A percentile compares a stretch with the other conserved stretches of the same genome.
phyloP scores from a whole-genome alignment of 2,113 vertebrate genomes.

The Helogale parvula region DNA sequence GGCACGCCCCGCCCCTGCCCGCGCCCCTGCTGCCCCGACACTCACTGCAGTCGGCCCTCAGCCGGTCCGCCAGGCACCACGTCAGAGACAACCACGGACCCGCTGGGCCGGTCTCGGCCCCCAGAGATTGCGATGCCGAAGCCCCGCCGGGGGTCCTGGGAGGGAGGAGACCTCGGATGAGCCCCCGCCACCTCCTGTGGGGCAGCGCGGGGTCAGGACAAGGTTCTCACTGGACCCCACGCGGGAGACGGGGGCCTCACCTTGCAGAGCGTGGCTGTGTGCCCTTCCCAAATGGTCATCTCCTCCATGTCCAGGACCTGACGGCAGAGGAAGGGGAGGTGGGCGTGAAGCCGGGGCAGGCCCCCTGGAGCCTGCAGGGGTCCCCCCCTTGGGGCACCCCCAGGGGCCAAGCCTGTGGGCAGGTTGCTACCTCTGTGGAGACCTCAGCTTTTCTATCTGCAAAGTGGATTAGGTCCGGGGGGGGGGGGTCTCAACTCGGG shows the following conservation, averaged over 20 bases:
- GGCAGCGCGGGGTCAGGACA: rapidly evolving
- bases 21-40: background rate
- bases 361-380: rapidly evolving
- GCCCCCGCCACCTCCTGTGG: background rate
- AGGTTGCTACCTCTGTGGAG: background rate
- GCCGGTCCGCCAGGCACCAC: constrained; percentile 93
- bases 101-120: constrained; percentile 89
- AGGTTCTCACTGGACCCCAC: rapidly evolving
- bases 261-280: constrained; percentile 92
- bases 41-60: constrained; percentile 93
- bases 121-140: constrained; percentile 96
- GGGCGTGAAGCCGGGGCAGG: background rate
- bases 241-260: constrained; percentile 80
- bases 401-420: background rate
- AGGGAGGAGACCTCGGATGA: no score
- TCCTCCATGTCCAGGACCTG: constrained; percentile 94
- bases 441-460: background rate
- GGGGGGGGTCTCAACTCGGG: background rate
- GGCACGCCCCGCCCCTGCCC: rapidly evolving
- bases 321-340: background rate
- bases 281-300: constrained; percentile 97
- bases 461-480: background rate
- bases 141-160: constrained; percentile 93
- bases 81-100: constrained; percentile 91
- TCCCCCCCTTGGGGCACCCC: no score